phyloP scores from a whole-genome alignment of 2,113 vertebrate species.

The Anoura caudifer region DNA sequence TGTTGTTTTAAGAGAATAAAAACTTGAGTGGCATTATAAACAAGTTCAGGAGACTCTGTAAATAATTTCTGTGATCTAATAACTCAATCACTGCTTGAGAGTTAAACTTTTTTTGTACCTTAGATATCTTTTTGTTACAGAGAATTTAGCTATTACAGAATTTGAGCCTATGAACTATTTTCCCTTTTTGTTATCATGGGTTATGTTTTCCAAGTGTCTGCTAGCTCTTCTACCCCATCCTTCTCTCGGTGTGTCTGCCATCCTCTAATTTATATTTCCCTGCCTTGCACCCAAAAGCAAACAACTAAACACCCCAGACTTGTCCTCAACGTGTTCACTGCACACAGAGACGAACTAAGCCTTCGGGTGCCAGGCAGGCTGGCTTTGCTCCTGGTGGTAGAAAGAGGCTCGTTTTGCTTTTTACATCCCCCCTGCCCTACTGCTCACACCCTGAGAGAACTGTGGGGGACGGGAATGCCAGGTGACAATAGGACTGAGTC shows the following conservation, averaged over 20 bases:
- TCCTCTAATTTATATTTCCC: background rate
- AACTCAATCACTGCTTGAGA: background rate
- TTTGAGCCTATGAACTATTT: background rate
- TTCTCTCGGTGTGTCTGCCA: background rate
- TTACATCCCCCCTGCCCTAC: background rate
- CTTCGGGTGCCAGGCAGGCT: background rate
- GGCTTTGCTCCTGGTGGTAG: background rate
- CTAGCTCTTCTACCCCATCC: background rate
- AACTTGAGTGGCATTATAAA: background rate
- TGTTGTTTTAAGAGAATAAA: background rate
- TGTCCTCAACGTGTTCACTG: rapidly evolving
- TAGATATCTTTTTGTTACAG: background rate
- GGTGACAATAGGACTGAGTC: background rate
- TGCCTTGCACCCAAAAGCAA: background rate
- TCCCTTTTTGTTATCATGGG: background rate
- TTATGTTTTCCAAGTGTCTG: background rate
- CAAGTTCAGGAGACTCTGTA: background rate
- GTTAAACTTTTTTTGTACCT: background rate
- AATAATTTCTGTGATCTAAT: background rate
- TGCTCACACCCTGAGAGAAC: background rate
- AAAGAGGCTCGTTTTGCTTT: background rate
- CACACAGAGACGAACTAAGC: background rate
- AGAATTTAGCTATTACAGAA: background rate
- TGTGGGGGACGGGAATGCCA: rapidly evolving
- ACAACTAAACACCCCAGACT: background rate